Base-by-base conservation (phyloP, 2,113 vertebrate genomes). In the Forbesichthys agassizii region DNA sequence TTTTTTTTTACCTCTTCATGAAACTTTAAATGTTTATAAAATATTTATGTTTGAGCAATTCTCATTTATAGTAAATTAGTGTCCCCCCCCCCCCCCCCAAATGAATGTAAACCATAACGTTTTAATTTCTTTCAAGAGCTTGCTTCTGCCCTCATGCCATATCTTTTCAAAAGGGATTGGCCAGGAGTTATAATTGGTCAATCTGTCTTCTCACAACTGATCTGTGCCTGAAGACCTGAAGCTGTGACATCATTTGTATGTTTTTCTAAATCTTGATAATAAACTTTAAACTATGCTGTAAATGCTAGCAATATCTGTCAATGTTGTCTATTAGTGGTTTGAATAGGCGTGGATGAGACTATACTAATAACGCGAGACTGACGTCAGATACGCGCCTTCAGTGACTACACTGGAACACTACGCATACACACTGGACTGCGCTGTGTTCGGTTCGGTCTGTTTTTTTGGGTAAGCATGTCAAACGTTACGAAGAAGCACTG, bases 181-280 rank as follows among this genome's bases (percentile, higher is more conserved):
- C 79, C 85, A 86, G 74, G 74, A 83, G 71, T 80, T 80, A 61
- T 77, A 82, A 77, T 77, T 82, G 84, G 82, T 87, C 86, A 84
- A 84, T 67, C 84, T 81, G 75, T 86, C 61, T 79, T 87, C 73
- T 85, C 71, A 77, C 70, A 79, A 88, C 86, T 92, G 87, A 90
- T 88, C 90, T 74, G 92, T 94, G 93, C 93, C 93, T 93, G 91
- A 91, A 89, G 93, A 94, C 93, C 93, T 89, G 82, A 93, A 92
- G 93, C 93, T 94, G 93, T 94, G 92, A 94, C 90, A 87, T 79
- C 84, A 89, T 92, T 93, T 93, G 88, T 93, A 92, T 84, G 89
- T 92, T 94, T 93, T 93, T 93, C 69, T 91, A 90, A 89, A 88
- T 81, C 86, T 93, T 92, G 83, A 75, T 90, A 94, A 93, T 94